Base-by-base conservation (phyloP, 2,888 invertebrate species). In the Leucophora obtusa region DNA sequence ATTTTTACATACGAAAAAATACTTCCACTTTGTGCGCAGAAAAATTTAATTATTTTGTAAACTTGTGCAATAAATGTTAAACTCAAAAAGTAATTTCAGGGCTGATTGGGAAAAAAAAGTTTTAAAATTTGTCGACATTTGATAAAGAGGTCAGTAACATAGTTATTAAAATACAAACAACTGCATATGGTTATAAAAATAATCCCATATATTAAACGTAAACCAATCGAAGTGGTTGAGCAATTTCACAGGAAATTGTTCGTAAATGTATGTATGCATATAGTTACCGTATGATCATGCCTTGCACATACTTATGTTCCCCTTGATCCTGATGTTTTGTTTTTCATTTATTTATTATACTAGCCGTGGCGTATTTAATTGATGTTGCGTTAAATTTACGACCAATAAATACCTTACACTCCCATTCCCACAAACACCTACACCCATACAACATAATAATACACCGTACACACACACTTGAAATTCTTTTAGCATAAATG, bases 301-400 rank as follows among this genome's bases (percentile, higher is more conserved):
- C 24, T 24, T 60, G 28, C n/a, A 43, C 47, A 58, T 54, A 17
- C 8, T 15, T 24, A 43, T 21, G 24, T n/a, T n/a, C n/a, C 24
- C 5, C 28, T 28, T 53, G 11, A n/a, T 51, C 17, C 14, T 15
- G 5, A 7, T 59, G 62, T 28, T 63, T 9, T 8, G n/a, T 33
- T 14, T 43, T n/a, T 65, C 51, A 51, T 43, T 60, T 51, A 47
- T n/a, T n/a, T n/a, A n/a, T n/a, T n/a, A n/a, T 60, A 9, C 4
- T 24, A 51, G 17, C 54, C 38, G 50, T 63, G 76, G 53, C 72
- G 72, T 50, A 69, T 76, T 80, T 72, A 80, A 80, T 80, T 72
- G 80, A 80, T 76, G 72, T 73, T 72, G 65, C 68, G 59, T 76
- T 63, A 69, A 69, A 80, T 80, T 76, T 76, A 69, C 69, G 76